Evolutionary conservation across 2,888 invertebrate genomes (phyloP), one percentile per base, ranked within the genome.

Genomic region (Frankliniella intonsa): DNA sequence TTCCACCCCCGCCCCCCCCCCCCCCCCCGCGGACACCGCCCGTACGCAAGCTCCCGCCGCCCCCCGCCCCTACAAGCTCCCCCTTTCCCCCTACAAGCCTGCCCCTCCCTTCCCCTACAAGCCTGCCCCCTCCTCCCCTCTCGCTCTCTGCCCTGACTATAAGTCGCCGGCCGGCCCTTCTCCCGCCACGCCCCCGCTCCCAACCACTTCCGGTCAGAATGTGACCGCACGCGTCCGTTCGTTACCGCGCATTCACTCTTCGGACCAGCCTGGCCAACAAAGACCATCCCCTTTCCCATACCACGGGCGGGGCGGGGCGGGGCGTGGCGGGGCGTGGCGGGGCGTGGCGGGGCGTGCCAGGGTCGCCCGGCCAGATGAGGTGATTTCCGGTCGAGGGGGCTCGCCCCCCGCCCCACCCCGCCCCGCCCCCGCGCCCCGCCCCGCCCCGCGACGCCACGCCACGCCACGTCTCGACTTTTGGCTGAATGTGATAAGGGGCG

Each of bases 151-250:
- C 62, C n/a, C 62, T 62, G 19, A 19, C 62, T 17, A 7, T 62
- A 17, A 19, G 19, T 62, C 14, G 17, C 5, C 55, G 14, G 5
- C 62, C 62, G 17, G 17, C 62, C 62, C n/a, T n/a, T 62, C 62
- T 10, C 19, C 14, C 19, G n/a, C 69, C 55, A 0, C 25, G 25
- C 25, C 69, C 69, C 22, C 25, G 69, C 12, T 22, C 12, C 10
- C 25, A 22, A 22, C 69, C 69, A 76, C 69, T 76, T 76, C 69
- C 69, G 69, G 69, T n/a, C 69, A 76, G 69, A 76, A 76, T 76
- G 69, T 76, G 69, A 25, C 69, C 25, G 62, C 62, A 62, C 62
- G 62, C 62, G 69, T 76, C 69, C 69, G 25, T 76, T 76, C 69
- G 69, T 76, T 76, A 76, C 69, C 69, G 25, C 69, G 25, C 69